Base-by-base conservation (phyloP, 2,113 vertebrate genomes). In the Perca flavescens region DNA sequence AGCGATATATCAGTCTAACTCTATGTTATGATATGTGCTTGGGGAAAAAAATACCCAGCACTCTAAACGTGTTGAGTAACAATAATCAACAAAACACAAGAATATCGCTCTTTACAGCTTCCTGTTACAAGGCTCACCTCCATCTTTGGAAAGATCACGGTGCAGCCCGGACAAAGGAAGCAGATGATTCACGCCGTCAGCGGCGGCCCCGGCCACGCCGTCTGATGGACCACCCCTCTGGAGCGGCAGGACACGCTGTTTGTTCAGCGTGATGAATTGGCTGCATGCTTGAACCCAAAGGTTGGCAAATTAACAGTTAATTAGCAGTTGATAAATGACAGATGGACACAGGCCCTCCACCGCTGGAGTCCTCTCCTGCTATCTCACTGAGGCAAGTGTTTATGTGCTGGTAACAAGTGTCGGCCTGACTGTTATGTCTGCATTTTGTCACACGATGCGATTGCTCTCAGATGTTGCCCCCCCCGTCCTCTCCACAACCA, bases 321-420 rank as follows among this genome's bases (percentile, higher is more conserved):
- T 96, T 94, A 96, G 93, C 54, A 73, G 91, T 90, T 96, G 95
- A 97, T 96, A 96, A 95, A 96, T 95, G 94, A 94, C 96, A 96
- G 95, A 94, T 96, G 78, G 75, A 64, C 83, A 34, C 75, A 63
- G n/a, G 76, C 68, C 79, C 83, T 71, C 53, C 83, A 22, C 91
- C 76, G 92, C 93, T 80, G 86, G 49, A 25, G 74, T 80, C 86
- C 91, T 81, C 91, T 76, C 86, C 86, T 66, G 52, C 0, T 93
- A 92, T 96, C 95, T 95, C 43, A 40, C 91, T 74, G 79, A 93
- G 91, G 94, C 92, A 93, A 96, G 96, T 96, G 97, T 96, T 97
- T 96, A 96, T 95, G 95, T 91, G 94, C 94, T 91, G 88, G 94
- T 95, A 96, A 95, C 95, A 96, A 96, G 96, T 96, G 96, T 94